Evolutionary conservation across 2,888 invertebrate species (phyloP).

Genomic region (Aromia moschata): DNA sequence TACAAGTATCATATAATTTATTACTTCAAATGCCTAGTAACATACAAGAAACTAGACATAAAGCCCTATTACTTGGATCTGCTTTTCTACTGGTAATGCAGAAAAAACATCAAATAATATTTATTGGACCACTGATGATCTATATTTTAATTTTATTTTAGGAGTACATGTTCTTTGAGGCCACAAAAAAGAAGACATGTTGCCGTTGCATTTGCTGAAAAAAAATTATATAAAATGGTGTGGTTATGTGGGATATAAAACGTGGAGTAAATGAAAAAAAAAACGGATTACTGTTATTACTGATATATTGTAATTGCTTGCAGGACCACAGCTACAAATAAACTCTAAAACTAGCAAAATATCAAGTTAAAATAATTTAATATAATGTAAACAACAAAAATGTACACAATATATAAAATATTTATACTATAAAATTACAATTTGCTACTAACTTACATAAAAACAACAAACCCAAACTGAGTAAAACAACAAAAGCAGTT

Average conservation of each 20-base stretch:
- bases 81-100: constrained; percentile 85
- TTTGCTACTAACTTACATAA: constrained; percentile 43
- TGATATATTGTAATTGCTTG: constrained; percentile 57
- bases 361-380: constrained; percentile 60
- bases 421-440: constrained; percentile 40
- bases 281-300: constrained; percentile 31
- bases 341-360: constrained; percentile 57
- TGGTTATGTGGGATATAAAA: background rate
- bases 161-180: constrained; percentile 75
- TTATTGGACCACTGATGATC: too few relatives aligned
- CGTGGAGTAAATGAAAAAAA: constrained; percentile 25
- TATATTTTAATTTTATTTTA: constrained; percentile 61
- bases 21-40: constrained; percentile 77
- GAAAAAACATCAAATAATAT: constrained; percentile 5
- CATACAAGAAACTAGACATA: constrained; percentile 77
- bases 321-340: constrained; percentile 60
- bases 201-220: constrained; percentile 51
- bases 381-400: constrained; percentile 59
- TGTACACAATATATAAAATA: constrained; percentile 57
- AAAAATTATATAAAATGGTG: background rate
- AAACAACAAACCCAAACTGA: constrained; percentile 43
- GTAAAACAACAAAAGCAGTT: constrained; percentile 38
- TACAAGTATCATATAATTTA: constrained; percentile 76
- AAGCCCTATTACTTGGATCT: constrained; percentile 82
- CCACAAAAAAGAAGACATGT: constrained; percentile 58